phyloP scores from a whole-genome alignment of 2,888 invertebrate species.

The Polydrusus cervinus region DNA sequence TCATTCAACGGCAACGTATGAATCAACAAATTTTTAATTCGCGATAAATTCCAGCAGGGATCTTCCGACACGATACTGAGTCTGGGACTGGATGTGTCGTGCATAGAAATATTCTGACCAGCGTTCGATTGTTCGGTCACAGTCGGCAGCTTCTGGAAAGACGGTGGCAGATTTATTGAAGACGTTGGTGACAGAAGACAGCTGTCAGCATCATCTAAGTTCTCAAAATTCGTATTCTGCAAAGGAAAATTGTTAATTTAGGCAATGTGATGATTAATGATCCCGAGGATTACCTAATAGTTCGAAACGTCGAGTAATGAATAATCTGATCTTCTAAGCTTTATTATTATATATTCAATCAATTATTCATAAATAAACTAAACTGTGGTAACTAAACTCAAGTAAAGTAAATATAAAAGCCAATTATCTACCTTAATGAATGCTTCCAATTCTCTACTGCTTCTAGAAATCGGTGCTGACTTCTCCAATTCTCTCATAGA shows the following conservation, averaged over 20 bases:
- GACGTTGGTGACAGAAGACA: not conserved
- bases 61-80: not conserved
- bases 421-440: slow-evolving; percentile 33
- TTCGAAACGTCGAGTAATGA: too few species aligned
- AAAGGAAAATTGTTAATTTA: not conserved
- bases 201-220: not conserved
- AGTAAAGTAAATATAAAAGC: too few species aligned
- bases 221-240: slow-evolving; percentile 5
- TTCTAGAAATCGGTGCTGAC: slow-evolving; percentile 7
- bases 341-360: too few species aligned
- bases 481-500: slow-evolving; percentile 65
- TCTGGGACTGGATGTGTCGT: not conserved
- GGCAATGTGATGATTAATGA: not conserved
- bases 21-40: slow-evolving; percentile 56
- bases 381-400: too few species aligned
- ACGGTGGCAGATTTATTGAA: slow-evolving; percentile 13
- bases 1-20: slow-evolving; percentile 58
- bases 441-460: slow-evolving; percentile 22
- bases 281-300: too few species aligned
- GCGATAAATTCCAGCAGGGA: slow-evolving; percentile 2
- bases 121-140: slow-evolving; percentile 39
- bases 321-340: too few species aligned
- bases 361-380: too few species aligned
- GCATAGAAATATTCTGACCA: not conserved
- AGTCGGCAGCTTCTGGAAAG: slow-evolving; percentile 43